Base-by-base conservation (phyloP, 1,140 invertebrate species). In the Probaryconus sp. region DNA sequence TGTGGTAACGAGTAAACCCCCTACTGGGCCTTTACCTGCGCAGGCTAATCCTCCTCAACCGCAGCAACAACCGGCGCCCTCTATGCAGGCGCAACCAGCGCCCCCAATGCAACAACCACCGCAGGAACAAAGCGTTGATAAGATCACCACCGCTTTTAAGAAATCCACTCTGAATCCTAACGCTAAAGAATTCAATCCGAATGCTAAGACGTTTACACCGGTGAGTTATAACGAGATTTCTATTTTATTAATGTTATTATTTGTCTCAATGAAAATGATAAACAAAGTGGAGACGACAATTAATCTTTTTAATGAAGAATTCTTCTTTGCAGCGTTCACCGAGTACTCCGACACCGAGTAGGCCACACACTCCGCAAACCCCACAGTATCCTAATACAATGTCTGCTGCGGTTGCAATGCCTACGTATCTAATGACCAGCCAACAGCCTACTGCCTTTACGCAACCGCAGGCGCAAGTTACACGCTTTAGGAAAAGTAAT, bases 181-280 rank as follows among this genome's bases (percentile, higher is more conserved):
- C 83, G 94, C 94, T 11, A 96, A 96, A 86, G 94, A 95, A 88
- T 96, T 96, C 87, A 96, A 96, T 90, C 95, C 95, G 13, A 93
- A 93, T 78, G 92, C 94, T 14, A 96, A 96, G 81, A 90, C 94
- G 3, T 97, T 96, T 83, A 93, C 93, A 64, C 94, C 94, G n/a
- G 90, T 94, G 81, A 93, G 92, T 85, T 28, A 89, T 38, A 48
- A 21, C n/a, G 28, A 17, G 37, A 18, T 51, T 30, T 45, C 20
- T 47, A 13, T 53, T 51, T n/a, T 26, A 11, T 20, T 43, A 10
- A 26, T 2, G n/a, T 24, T 24, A n/a, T 42, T 9, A n/a, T 3
- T 20, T 9, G 3, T 20, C 21, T 17, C n/a, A 51, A 4, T 51
- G n/a, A n/a, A n/a, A n/a, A 21, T 10, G 11, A 14, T 38, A 18